Conservation (phyloP, 1,140 invertebrate species). For the Tribolium madens region DNA sequence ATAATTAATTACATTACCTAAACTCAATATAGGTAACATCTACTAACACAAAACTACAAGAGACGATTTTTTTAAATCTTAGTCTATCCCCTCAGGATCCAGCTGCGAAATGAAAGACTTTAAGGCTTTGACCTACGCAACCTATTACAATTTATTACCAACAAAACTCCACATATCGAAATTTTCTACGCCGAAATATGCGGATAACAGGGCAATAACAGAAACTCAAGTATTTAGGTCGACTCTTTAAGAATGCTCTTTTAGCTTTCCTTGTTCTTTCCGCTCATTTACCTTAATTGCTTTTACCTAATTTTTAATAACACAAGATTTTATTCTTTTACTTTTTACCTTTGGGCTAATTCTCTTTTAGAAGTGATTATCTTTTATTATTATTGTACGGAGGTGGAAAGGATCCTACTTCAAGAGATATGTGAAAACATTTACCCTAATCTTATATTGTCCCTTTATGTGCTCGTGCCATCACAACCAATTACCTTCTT, state of each 20-base stretch:
- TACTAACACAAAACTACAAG: background rate
- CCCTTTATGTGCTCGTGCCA: conserved; percentile 29
- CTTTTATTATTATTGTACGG: conserved; percentile 35
- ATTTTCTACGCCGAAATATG: conserved; percentile 18
- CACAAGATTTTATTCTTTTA: conserved; percentile 28
- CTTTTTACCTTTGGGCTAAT: conserved; percentile 30
- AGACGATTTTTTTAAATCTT: conserved; percentile 19
- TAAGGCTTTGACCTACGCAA: conserved; percentile 37
- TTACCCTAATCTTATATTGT: conserved; percentile 25
- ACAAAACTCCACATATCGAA: conserved; percentile 40
- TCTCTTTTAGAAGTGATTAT: conserved; percentile 33
- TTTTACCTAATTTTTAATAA: conserved; percentile 38
- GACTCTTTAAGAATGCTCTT: conserved; percentile 11
- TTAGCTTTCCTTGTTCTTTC: background rate
- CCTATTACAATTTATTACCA: conserved; percentile 35
- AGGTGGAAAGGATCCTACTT: conserved; percentile 27
- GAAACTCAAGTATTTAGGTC: conserved; percentile 22
- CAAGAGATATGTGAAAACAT: conserved; percentile 30
- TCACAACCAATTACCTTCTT: background rate
- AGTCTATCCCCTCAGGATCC: conserved; percentile 8
- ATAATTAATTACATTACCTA: background rate
- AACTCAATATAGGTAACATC: background rate
- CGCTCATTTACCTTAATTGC: conserved; percentile 30
- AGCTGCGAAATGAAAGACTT: background rate
- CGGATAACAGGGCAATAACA: conserved; percentile 28